Percentiles rank a stretch among this genome's conserved stretches.
Conservation (phyloP, 2,113 vertebrate species). For the Chionomys nivalis region DNA sequence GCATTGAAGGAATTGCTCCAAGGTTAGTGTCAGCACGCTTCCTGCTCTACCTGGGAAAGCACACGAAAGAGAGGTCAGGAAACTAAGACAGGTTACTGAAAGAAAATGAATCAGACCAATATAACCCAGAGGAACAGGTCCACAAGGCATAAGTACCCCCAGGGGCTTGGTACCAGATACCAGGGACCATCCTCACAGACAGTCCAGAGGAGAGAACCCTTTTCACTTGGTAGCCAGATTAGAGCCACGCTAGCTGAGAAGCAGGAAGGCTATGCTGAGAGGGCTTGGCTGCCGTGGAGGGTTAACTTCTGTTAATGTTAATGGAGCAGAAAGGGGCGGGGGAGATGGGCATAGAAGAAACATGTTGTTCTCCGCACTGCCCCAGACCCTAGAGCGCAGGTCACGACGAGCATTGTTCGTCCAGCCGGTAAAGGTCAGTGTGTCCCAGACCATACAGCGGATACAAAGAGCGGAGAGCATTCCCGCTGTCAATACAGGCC, state of each 20-base stretch:
- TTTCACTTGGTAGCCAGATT: neutral
- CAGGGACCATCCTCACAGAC: neutral
- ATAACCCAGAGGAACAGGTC: neutral
- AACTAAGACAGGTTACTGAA: constrained; percentile 19
- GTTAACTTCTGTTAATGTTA: neutral
- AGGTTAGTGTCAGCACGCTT: neutral
- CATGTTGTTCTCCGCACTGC: neutral
- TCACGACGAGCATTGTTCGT: neutral
- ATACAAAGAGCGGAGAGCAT: neutral
- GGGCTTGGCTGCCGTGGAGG: neutral
- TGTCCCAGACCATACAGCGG: neutral
- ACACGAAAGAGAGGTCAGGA: neutral
- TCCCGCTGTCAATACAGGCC: neutral
- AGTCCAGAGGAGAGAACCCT: neutral
- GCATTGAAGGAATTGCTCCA: neutral
- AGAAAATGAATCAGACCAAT: neutral
- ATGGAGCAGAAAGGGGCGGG: neutral
- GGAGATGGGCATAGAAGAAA: neutral
- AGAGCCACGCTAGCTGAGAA: neutral
- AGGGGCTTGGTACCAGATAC: neutral
- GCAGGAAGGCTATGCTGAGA: neutral
- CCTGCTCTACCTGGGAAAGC: neutral
- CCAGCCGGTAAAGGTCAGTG: neutral
- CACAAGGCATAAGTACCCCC: neutral
- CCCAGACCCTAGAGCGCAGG: neutral